These are phyloP conservation scores for Phrynosoma platyrhinos DNA, from an alignment of 2,113 vertebrate genomes.

Conservation along the genomic window DNA sequence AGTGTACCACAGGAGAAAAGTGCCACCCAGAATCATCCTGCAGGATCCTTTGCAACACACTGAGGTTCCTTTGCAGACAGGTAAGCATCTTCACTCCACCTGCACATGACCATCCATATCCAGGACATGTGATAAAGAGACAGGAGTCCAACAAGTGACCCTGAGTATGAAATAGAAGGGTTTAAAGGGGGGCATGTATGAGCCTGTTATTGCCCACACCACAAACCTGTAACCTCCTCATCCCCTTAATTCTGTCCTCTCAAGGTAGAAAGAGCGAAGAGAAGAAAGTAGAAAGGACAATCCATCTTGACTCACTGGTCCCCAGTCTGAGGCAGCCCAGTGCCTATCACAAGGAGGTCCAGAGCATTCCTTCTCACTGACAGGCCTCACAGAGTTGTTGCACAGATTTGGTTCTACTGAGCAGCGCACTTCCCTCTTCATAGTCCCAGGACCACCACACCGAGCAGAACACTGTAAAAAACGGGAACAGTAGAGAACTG, in stretches of 20 bases:
- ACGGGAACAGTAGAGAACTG: fast-evolving
- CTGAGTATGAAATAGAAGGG: not conserved
- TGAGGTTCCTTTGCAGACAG: not conserved
- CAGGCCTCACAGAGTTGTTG: slow-evolving; percentile 78
- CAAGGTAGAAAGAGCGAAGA: fast-evolving
- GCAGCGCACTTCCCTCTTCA: slow-evolving; percentile 86
- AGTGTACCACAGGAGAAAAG: not conserved
- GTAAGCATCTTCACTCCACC: not conserved
- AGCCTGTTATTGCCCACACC: not conserved
- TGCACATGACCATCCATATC: not conserved
- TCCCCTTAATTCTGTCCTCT: fast-evolving
- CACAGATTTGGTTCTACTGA: slow-evolving; percentile 82
- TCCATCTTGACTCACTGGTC: slow-evolving; percentile 81
- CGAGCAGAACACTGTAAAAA: slow-evolving; percentile 82
- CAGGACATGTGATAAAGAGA: not conserved
- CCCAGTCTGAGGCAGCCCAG: slow-evolving; percentile 89
- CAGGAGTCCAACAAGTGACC: not conserved
- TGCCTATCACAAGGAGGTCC: slow-evolving; percentile 84
- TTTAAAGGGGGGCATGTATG: not conserved
- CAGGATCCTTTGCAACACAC: not conserved
- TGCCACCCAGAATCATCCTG: not conserved
- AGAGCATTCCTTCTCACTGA: slow-evolving; percentile 76
- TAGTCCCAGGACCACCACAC: slow-evolving; percentile 79
- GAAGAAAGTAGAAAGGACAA: fast-evolving
- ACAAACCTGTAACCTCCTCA: not conserved